phyloP scores from a whole-genome alignment of 1,140 invertebrate genomes.

The Drosophila baimaii region DNA sequence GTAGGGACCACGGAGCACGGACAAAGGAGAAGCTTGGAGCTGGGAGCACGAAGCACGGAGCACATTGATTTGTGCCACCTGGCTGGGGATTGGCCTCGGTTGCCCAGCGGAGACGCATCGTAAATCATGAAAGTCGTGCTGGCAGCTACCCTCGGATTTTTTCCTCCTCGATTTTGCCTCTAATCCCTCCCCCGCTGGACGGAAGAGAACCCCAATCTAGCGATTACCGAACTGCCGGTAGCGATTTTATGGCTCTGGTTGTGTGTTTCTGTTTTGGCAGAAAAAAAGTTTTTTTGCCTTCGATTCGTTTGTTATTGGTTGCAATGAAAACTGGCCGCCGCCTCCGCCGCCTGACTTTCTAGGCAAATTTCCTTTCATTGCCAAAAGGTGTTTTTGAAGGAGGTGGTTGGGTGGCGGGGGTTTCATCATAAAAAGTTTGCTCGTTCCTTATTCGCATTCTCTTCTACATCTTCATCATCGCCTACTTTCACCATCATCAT shows the following conservation, averaged over 20 bases:
- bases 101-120: slow-evolving; percentile 57
- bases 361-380: slow-evolving; percentile 52
- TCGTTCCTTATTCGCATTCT: slow-evolving; percentile 17
- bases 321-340: slow-evolving; percentile 32
- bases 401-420: too few relatives aligned
- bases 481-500: too few relatives aligned
- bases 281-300: slow-evolving; percentile 35
- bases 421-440: slow-evolving; percentile 68
- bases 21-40: slow-evolving; percentile 15
- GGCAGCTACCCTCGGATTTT: slow-evolving; percentile 16
- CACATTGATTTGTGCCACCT: slow-evolving; percentile 66
- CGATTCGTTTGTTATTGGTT: slow-evolving; percentile 57
- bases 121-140: slow-evolving; percentile 72
- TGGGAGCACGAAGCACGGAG: slow-evolving; percentile 15
- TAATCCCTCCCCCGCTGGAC: background rate
- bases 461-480: slow-evolving; percentile 6
- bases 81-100: slow-evolving; percentile 61
- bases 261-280: slow-evolving; percentile 45
- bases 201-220: slow-evolving; percentile 13
- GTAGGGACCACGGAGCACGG: slow-evolving; percentile 1
- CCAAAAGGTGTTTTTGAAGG: slow-evolving; percentile 47
- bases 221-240: slow-evolving; percentile 53
- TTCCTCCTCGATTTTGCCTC: slow-evolving; percentile 8
- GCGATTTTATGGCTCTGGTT: slow-evolving; percentile 62
- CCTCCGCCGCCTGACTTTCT: slow-evolving; percentile 21